A percentile compares a stretch with the other conserved stretches of the same genome.
phyloP scores from a whole-genome alignment of 30 jellyfish, hydroid and myxozoan genomes.

The Aurelia sp. region DNA sequence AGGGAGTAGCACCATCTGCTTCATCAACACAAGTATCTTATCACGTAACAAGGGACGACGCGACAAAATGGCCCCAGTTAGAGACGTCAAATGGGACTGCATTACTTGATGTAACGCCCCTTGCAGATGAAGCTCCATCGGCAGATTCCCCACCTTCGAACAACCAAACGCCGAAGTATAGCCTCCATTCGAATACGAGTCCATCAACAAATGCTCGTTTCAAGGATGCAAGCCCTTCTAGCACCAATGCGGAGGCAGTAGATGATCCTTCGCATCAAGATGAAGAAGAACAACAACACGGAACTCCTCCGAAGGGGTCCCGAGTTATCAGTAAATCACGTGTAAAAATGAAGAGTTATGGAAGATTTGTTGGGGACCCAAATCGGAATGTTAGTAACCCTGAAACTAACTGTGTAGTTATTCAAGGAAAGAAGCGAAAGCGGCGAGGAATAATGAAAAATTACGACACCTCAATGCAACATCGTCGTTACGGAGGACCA shows the following conservation, averaged over 20 bases:
- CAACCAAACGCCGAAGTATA: background rate
- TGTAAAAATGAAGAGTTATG: constrained; percentile 3
- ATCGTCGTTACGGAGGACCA: constrained; percentile 93
- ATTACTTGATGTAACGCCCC: background rate
- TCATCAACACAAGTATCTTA: background rate
- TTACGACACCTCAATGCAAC: background rate
- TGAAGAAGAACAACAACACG: background rate
- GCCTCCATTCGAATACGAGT: background rate
- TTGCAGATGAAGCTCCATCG: background rate
- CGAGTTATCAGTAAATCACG: background rate
- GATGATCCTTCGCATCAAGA: constrained; percentile 2
- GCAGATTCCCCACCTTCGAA: background rate
- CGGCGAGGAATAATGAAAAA: constrained; percentile 12
- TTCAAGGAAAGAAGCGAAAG: constrained; percentile 47
- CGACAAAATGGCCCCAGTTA: background rate
- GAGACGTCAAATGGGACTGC: background rate
- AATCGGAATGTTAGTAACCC: constrained; percentile 33
- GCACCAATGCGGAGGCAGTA: background rate
- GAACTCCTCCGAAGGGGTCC: background rate
- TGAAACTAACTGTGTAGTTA: constrained; percentile 56
- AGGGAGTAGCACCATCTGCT: background rate
- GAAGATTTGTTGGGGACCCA: constrained; percentile 49
- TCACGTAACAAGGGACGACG: background rate
- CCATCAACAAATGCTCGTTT: background rate
- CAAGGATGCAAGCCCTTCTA: background rate